Conservation (phyloP, 2,888 invertebrate genomes). For the Argyra leucocephala region DNA sequence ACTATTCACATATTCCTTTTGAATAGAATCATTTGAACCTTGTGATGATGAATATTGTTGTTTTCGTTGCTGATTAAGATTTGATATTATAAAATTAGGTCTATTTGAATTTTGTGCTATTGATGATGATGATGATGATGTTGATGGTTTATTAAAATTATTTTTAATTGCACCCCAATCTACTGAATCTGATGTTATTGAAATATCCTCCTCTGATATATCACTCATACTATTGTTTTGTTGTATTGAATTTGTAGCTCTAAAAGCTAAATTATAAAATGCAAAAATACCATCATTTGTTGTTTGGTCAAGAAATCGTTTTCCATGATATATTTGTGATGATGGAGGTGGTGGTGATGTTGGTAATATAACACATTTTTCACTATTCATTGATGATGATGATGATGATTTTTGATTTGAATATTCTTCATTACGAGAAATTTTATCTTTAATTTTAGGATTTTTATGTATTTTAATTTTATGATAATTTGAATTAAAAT, state of each 20-base stretch:
- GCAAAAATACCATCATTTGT: slow-evolving; percentile 29
- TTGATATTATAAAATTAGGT: neutral
- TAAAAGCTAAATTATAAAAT: slow-evolving; percentile 29
- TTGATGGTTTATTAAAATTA: slow-evolving; percentile 23
- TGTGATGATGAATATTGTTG: neutral
- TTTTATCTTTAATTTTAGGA: neutral
- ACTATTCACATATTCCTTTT: neutral
- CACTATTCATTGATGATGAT: too few relatives aligned
- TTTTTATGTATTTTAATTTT: neutral
- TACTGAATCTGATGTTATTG: slow-evolving; percentile 15
- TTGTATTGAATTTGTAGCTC: slow-evolving; percentile 22
- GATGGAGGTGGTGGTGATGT: slow-evolving; percentile 16
- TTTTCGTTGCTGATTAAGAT: neutral
- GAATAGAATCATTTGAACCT: neutral
- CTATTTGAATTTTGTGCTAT: slow-evolving; percentile 18
- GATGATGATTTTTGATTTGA: too few relatives aligned
- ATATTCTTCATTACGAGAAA: neutral
- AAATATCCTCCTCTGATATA: slow-evolving; percentile 13
- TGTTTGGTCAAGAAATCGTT: slow-evolving; percentile 34
- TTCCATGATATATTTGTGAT: slow-evolving; percentile 34
- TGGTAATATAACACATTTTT: neutral
- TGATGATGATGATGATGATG: slow-evolving; percentile 15
- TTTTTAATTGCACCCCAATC: slow-evolving; percentile 27
- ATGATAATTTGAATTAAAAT: neutral
- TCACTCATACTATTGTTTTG: slow-evolving; percentile 22